Evolutionary conservation across 2,113 vertebrate species (phyloP).

Genomic region (Alligator sinensis): DNA sequence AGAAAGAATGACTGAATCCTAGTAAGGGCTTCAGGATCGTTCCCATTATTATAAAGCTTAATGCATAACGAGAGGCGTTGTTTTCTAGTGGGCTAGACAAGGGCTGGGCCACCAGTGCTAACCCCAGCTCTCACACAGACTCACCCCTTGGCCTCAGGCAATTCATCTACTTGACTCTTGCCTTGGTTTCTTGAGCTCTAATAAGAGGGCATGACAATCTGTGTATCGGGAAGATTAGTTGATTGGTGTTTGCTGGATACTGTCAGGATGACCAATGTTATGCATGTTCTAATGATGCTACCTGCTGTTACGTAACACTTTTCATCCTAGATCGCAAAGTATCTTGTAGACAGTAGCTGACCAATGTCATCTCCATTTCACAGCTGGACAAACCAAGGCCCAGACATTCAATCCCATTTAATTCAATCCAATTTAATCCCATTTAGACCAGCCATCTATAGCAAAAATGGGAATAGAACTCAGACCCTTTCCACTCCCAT

Average conservation of each 20-base stretch:
- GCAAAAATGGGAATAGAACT: background rate
- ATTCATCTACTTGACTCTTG: background rate
- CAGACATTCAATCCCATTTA: background rate
- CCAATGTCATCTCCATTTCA: background rate
- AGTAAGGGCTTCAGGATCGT: background rate
- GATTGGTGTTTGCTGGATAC: background rate
- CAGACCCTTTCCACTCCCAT: background rate
- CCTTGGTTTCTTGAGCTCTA: background rate
- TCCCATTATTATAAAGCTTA: constrained; percentile 39
- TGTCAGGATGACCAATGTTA: background rate
- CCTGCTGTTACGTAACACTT: background rate
- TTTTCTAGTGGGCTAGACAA: background rate
- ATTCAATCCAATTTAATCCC: background rate
- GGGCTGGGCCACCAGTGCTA: background rate
- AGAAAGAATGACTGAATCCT: background rate
- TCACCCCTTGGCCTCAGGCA: background rate
- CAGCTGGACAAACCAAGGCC: background rate
- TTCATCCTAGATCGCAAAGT: background rate
- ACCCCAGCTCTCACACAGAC: background rate
- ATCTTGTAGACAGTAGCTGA: background rate
- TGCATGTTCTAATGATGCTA: background rate
- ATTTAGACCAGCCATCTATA: background rate
- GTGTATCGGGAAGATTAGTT: background rate
- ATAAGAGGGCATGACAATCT: background rate
- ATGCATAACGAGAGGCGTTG: constrained; percentile 26